These are phyloP conservation scores for Chymomyza costata DNA, from an alignment of 1,140 invertebrate species.

Conservation along the genomic window DNA sequence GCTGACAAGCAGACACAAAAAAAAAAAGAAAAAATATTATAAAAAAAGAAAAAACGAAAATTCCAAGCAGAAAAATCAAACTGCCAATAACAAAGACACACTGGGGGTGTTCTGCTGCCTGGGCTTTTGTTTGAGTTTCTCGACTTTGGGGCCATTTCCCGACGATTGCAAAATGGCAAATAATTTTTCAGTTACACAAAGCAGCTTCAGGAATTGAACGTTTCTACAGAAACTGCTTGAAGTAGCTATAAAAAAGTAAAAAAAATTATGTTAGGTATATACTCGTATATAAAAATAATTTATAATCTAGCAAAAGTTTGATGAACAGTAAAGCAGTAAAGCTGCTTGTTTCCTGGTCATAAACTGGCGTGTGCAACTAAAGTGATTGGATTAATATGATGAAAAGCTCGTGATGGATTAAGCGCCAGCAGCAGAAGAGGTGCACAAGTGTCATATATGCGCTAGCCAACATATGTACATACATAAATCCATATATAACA, in stretches of 20 bases:
- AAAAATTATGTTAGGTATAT: constrained; percentile 10
- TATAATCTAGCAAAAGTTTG: constrained; percentile 37
- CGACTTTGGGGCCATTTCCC: constrained; percentile 52
- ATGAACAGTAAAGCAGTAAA: constrained; percentile 26
- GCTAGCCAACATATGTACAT: no score
- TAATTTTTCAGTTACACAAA: constrained; percentile 11
- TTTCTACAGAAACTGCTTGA: no score
- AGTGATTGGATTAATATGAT: constrained; percentile 61
- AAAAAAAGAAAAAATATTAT: constrained; percentile 4
- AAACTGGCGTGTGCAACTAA: constrained; percentile 37
- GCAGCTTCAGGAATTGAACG: constrained; percentile 29
- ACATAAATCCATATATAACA: no score
- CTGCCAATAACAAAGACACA: constrained; percentile 15
- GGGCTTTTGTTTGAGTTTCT: constrained; percentile 43
- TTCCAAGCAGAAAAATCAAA: background rate
- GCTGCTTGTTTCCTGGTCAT: no score
- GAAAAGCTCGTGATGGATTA: no score
- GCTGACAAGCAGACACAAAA: constrained; percentile 36
- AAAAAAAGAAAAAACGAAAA: constrained; percentile 10
- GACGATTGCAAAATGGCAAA: no score
- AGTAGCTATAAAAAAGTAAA: no score
- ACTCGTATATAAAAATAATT: constrained; percentile 13
- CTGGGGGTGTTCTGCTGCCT: constrained; percentile 20
- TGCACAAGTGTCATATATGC: no score
- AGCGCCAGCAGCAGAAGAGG: no score